Evolutionary conservation across 2,113 vertebrate species (phyloP), one percentile per base, ranked within the genome.

Genomic region (Lophura nycthemera): DNA sequence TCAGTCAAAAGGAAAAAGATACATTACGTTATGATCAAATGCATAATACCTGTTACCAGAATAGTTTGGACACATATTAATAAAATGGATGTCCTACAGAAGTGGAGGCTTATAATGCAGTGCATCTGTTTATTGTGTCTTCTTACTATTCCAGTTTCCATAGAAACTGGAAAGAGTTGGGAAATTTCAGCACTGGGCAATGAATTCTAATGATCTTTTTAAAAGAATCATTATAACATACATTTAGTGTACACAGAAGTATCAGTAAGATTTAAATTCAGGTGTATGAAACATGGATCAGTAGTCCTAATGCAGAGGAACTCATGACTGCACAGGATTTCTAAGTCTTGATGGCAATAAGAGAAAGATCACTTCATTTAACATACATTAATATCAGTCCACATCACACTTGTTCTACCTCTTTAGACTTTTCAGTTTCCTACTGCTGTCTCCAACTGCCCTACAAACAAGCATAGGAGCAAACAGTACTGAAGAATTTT

Each of bases 131-230:
- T 97, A 96, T 66, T 56, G 72, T 73, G 84, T 89, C 82, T 93
- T 94, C 74, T 87, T 94, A 90, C 73, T 94, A 57, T 91, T 82
- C 84, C 86, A 56, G 96, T 97, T 95, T 92, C 97, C 95, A 97
- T 95, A 93, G 96, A 89, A 96, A 97, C 94, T 45, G 59, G 40
- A 86, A 43, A 83, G 75, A 92, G 89, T 83, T 83, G 78, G 70
- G 82, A 95, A 95, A 95, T 87, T 95, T 95, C 81, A 88, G 65
- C 50, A 81, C 56, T 43, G 77, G 79, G 86, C 75, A 96, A 94
- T 74, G 94, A 85, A 93, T 94, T 95, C 74, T 84, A 91, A 95
- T 78, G 36, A 92, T 92, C 47, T 83, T 86, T 90, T 79, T 52
- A 8, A 88, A 95, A 89, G 47, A 86, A 73, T 59, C 5, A 2